These are phyloP conservation scores for Lordiphosa mommai DNA, from an alignment of 1,140 invertebrate genomes.

Conservation along the genomic window DNA sequence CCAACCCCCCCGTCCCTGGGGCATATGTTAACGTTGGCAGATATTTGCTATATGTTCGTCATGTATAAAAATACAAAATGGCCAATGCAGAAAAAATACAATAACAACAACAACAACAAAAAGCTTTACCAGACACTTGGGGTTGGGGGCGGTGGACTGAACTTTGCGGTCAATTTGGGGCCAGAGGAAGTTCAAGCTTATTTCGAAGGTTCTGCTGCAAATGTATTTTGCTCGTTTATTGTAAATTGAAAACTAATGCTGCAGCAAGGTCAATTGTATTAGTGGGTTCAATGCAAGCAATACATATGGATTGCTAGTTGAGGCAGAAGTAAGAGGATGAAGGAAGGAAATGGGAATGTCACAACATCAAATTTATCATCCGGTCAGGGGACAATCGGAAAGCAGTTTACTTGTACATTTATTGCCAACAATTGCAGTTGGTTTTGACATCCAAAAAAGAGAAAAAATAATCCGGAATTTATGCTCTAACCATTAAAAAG, in stretches of 20 bases:
- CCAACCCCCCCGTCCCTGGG: constrained; percentile 14
- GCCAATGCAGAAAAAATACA: constrained; percentile 45
- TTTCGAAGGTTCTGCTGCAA: constrained; percentile 31
- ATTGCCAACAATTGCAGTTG: too few species aligned
- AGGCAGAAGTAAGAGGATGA: too few species aligned
- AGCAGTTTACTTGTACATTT: too few species aligned
- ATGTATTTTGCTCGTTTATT: constrained; percentile 15
- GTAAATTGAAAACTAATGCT: constrained; percentile 23
- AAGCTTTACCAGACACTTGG: neutral
- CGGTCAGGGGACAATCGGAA: too few species aligned
- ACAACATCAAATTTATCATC: too few species aligned
- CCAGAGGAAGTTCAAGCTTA: neutral
- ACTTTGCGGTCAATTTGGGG: constrained; percentile 31
- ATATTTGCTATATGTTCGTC: constrained; percentile 46
- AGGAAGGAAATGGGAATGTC: too few species aligned
- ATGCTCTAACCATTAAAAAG: too few species aligned
- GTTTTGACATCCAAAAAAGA: too few species aligned
- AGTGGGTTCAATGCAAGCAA: constrained; percentile 21
- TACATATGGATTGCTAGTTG: constrained; percentile 31
- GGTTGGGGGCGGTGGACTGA: neutral
- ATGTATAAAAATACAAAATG: constrained; percentile 56
- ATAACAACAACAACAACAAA: constrained; percentile 30
- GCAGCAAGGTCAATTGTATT: constrained; percentile 19
- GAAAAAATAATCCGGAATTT: too few species aligned
- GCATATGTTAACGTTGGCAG: constrained; percentile 45